phyloP scores from a whole-genome alignment of 2,888 invertebrate genomes.

The Drosophila bunnanda region DNA sequence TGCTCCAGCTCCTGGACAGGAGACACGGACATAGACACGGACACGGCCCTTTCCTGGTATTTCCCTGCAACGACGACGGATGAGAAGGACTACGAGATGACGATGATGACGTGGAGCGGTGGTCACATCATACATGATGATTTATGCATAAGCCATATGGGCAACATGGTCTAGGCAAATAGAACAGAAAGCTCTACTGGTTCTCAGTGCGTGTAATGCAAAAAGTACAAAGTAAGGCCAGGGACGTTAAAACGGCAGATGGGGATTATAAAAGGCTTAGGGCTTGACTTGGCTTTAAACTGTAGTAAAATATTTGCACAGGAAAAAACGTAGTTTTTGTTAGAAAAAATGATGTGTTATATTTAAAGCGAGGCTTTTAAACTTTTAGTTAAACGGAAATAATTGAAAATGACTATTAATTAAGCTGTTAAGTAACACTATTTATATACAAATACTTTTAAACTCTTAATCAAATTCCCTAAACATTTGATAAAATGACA shows the following conservation, averaged over 20 bases:
- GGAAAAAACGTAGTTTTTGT: background rate
- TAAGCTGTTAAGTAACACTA: background rate
- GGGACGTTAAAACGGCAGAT: background rate
- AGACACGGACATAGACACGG: slow-evolving; percentile 26
- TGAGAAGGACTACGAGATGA: slow-evolving; percentile 16
- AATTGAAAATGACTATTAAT: background rate
- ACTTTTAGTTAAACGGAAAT: background rate
- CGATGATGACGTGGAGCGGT: slow-evolving; percentile 44
- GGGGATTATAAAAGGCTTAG: slow-evolving; percentile 30
- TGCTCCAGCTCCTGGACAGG: slow-evolving; percentile 29
- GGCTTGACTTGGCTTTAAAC: slow-evolving; percentile 25
- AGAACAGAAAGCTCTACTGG: slow-evolving; percentile 27
- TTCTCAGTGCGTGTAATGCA: slow-evolving; percentile 41
- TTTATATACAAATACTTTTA: background rate
- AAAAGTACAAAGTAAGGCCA: slow-evolving; percentile 23
- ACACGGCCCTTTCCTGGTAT: slow-evolving; percentile 36
- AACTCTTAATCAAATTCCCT: background rate
- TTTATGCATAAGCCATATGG: slow-evolving; percentile 67
- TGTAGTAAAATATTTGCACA: background rate
- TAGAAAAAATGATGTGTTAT: background rate
- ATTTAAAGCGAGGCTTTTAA: background rate
- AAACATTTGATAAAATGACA: background rate
- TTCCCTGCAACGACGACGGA: slow-evolving; percentile 30
- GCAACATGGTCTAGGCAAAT: slow-evolving; percentile 40
- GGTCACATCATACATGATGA: slow-evolving; percentile 55